Evolutionary conservation across 2,113 vertebrate genomes (phyloP).

Genomic region (Apus apus): DNA sequence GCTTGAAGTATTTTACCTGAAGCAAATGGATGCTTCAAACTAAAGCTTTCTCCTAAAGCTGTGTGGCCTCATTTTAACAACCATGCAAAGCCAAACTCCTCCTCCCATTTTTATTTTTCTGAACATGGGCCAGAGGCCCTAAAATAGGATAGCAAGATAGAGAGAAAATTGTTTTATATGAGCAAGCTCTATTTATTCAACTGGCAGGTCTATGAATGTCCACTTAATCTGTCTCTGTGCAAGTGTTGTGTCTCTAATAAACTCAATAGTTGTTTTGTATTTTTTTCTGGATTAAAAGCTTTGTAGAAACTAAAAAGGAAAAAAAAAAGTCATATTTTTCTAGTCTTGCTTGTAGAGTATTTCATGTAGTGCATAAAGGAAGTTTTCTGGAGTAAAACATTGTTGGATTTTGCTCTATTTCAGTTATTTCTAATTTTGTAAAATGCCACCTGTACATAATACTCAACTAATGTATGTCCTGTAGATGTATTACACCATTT

Average conservation of each 20-base stretch:
- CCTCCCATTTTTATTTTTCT: conserved; percentile 50
- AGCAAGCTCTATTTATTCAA: conserved; percentile 60
- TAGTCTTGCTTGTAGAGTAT: conserved; percentile 71
- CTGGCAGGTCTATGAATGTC: conserved; percentile 46
- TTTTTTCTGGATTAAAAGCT: conserved; percentile 68
- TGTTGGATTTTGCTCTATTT: conserved; percentile 69
- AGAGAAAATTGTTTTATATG: conserved; percentile 51
- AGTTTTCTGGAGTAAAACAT: conserved; percentile 68
- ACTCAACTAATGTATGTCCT: conserved; percentile 56
- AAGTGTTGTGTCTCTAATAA: conserved; percentile 62
- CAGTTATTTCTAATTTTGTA: conserved; percentile 71
- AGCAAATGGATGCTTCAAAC: background rate
- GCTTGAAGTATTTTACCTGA: conserved; percentile 19
- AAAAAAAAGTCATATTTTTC: conserved; percentile 72
- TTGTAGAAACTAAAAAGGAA: conserved; percentile 67
- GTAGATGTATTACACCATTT: conserved; percentile 67
- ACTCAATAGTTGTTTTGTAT: conserved; percentile 68
- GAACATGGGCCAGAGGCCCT: conserved; percentile 26
- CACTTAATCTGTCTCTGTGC: conserved; percentile 59
- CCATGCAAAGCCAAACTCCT: conserved; percentile 32
- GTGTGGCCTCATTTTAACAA: conserved; percentile 35
- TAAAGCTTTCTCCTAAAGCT: background rate
- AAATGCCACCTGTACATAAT: conserved; percentile 70
- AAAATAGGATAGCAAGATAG: conserved; percentile 37
- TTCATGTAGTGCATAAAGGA: conserved; percentile 60